phyloP scores from a whole-genome alignment of 2,797 vertebrate species.

The Oreochromis grahami region DNA sequence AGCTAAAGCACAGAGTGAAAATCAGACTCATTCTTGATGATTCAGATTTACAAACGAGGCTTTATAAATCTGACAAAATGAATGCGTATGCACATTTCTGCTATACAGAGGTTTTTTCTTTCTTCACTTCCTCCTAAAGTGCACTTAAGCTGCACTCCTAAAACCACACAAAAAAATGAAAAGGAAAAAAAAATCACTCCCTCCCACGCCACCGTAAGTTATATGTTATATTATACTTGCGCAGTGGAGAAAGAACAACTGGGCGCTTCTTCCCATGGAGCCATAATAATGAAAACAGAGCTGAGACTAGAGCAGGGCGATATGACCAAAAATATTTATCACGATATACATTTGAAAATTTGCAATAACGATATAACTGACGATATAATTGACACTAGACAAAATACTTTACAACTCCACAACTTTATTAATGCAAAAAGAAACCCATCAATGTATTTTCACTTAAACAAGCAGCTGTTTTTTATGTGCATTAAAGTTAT shows the following conservation, averaged over 20 bases:
- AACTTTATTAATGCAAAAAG: no score
- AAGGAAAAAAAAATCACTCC: neutral
- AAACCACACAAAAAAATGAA: neutral
- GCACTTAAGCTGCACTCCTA: neutral
- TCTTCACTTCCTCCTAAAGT: neutral
- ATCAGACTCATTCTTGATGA: neutral
- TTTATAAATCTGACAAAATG: neutral
- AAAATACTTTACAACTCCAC: no score
- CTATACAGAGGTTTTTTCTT: accelerated
- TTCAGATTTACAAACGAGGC: neutral
- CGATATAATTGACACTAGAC: no score
- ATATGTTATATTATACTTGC: neutral
- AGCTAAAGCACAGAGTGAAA: neutral
- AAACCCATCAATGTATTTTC: no score
- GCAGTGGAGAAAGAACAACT: neutral
- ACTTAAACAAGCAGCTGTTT: no score
- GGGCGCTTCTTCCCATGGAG: neutral
- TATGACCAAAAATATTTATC: no score
- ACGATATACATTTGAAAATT: no score
- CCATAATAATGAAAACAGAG: neutral
- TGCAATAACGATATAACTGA: no score
- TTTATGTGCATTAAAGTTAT: no score
- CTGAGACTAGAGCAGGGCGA: no score
- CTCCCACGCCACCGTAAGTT: neutral
- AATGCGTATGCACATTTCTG: neutral